These are phyloP conservation scores for Tholera decimalis DNA, from an alignment of 2,888 invertebrate genomes.

Conservation along the genomic window DNA sequence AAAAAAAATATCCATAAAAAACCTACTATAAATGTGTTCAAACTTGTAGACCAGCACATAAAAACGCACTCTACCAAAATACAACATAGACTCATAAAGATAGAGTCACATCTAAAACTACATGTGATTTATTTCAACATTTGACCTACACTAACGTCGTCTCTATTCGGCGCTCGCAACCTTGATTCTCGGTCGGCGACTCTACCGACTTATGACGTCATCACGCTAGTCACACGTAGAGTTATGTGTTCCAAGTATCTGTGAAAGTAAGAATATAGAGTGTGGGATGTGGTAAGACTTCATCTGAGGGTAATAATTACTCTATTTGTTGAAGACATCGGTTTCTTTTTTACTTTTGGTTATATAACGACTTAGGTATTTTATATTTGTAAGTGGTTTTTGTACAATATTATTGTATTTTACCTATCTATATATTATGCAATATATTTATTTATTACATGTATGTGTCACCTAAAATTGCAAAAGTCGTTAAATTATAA, in stretches of 20 bases:
- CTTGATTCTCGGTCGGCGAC: conserved; percentile 65
- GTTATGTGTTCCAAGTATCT: conserved; percentile 52
- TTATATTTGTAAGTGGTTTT: no score
- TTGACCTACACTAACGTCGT: conserved; percentile 62
- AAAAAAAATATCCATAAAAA: no score
- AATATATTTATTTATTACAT: no score
- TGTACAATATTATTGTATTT: no score
- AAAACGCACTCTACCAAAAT: conserved; percentile 9
- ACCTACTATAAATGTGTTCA: not conserved
- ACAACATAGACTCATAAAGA: conserved; percentile 17
- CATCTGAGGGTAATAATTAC: not conserved
- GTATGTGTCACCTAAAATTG: no score
- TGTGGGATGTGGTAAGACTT: conserved; percentile 34
- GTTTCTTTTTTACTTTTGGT: no score
- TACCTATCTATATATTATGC: no score
- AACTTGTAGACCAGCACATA: not conserved
- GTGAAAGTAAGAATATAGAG: conserved; percentile 9
- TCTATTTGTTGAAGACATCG: no score
- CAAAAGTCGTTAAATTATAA: no score
- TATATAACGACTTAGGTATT: no score
- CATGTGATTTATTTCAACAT: conserved; percentile 21
- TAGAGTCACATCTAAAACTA: conserved; percentile 10
- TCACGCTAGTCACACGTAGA: conserved; percentile 54
- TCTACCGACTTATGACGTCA: conserved; percentile 63
- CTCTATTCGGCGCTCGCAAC: conserved; percentile 60